Base-by-base conservation (phyloP, 2,888 invertebrate genomes). In the Drosophila tripunctata region DNA sequence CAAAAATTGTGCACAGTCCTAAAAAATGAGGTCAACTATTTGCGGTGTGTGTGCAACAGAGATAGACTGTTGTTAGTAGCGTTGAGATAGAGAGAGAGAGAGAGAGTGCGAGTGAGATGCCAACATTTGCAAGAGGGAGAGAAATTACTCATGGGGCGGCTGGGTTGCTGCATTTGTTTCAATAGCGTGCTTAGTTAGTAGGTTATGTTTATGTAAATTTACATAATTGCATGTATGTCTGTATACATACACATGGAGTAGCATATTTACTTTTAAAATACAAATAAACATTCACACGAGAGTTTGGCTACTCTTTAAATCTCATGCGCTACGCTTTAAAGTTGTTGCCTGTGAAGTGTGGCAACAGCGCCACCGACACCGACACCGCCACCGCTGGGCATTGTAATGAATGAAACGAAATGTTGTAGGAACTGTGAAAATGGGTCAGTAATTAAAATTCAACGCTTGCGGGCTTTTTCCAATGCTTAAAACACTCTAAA, bases 21-120 rank as follows among this genome's bases (percentile, higher is more conserved):
- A 87, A 80, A 87, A 88, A 84, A 84, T 87, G 85, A 81, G 84
- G 84, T 84, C 88, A 84, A 84, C 84, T 88, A 84, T 87, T 80
- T 79, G 47, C 57, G 72, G 63, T 76, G 51, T 67, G 48, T 66
- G 44, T 64, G 67, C 66, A 22, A 54, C 22, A 48, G 43, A 38
- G 40, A 57, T n/a, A 38, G 61, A 33, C 15, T 30, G 19, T 47
- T 22, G n/a, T n/a, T n/a, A n/a, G n/a, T n/a, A n/a, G n/a, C n/a
- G n/a, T n/a, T n/a, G n/a, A 22, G 19, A 44, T 5, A 22, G 45
- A 21, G 22, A 19, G 27, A 41, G n/a, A n/a, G n/a, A n/a, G n/a
- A n/a, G n/a, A 10, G 48, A 44, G 52, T 36, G 45, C 7, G 38
- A 55, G 33, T 12, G 21, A 41, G 19, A 48, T 10, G 17, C 43